Percentiles rank a stretch among this genome's conserved stretches.
These are phyloP conservation scores for Nomada goodeniana DNA, from an alignment of 2,888 invertebrate genomes.

Conservation along the genomic window DNA sequence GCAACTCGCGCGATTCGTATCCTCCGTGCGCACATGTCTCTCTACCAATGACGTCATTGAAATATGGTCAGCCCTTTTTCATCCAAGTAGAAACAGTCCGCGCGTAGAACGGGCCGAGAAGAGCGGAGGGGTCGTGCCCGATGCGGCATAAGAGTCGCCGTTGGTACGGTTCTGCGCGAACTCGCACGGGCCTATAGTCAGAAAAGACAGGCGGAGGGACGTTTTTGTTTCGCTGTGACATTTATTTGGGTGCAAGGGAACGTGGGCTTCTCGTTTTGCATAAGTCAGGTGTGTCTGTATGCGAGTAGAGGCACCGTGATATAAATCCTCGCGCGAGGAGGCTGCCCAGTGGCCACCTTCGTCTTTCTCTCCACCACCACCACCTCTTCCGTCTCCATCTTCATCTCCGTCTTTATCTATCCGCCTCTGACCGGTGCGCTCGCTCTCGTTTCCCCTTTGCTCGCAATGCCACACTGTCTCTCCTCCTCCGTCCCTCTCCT, in stretches of 20 bases:
- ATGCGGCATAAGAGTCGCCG: slow-evolving; percentile 18
- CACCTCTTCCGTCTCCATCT: slow-evolving; percentile 39
- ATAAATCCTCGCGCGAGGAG: slow-evolving; percentile 80
- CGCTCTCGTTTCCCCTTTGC: slow-evolving; percentile 50
- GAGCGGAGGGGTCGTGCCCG: slow-evolving; percentile 36
- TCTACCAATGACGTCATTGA: slow-evolving; percentile 79
- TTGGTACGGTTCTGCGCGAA: slow-evolving; percentile 53
- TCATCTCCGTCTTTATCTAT: slow-evolving; percentile 54
- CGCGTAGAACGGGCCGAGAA: slow-evolving; percentile 29
- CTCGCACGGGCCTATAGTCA: slow-evolving; percentile 59
- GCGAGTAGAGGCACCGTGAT: slow-evolving; percentile 78
- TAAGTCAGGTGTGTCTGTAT: slow-evolving; percentile 82
- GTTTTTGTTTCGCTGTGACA: slow-evolving; percentile 83
- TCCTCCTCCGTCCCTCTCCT: slow-evolving; percentile 48
- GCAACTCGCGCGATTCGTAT: slow-evolving; percentile 67
- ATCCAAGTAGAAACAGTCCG: slow-evolving; percentile 31
- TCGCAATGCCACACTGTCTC: slow-evolving; percentile 49
- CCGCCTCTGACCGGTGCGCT: slow-evolving; percentile 31
- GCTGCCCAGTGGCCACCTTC: slow-evolving; percentile 78
- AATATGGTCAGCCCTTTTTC: slow-evolving; percentile 72
- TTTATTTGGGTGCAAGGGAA: slow-evolving; percentile 81
- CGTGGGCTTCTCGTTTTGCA: slow-evolving; percentile 81
- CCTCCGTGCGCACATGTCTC: slow-evolving; percentile 72
- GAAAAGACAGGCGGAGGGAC: slow-evolving; percentile 65
- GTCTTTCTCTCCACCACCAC: slow-evolving; percentile 53